phyloP scores from a whole-genome alignment of 2,888 invertebrate genomes.

The Chaitophorus viminalis region DNA sequence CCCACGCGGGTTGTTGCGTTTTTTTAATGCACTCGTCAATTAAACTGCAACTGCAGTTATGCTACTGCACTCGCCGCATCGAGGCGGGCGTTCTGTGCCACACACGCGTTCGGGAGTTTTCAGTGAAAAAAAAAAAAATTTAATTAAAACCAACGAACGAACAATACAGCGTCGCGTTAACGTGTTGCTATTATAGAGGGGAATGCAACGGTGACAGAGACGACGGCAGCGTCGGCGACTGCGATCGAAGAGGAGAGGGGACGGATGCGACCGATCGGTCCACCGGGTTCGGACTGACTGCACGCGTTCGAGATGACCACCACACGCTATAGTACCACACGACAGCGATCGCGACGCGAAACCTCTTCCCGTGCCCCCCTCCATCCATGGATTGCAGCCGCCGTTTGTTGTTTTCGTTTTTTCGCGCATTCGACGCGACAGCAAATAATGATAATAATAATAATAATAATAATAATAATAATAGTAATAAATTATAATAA shows the following conservation, averaged over 20 bases:
- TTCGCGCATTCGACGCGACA: constrained; percentile 4
- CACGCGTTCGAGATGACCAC: constrained; percentile 60
- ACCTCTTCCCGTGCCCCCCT: neutral
- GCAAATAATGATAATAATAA: neutral
- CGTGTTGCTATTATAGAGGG: neutral
- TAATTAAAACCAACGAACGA: neutral
- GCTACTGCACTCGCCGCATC: neutral
- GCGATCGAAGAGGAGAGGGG: neutral
- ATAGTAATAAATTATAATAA: too few relatives aligned
- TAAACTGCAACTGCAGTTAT: neutral
- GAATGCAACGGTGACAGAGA: neutral
- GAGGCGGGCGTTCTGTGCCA: neutral
- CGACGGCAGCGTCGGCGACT: neutral
- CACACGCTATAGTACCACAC: neutral
- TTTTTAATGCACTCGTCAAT: neutral
- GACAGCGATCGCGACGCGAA: neutral
- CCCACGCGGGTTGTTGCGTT: neutral
- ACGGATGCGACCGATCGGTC: constrained; percentile 42
- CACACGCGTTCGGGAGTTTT: neutral
- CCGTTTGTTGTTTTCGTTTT: constrained; percentile 16
- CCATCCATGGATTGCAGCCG: neutral
- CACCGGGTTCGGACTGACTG: constrained; percentile 58
- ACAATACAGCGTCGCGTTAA: neutral
- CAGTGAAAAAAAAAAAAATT: neutral
- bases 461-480: neutral